Evolutionary conservation across 1,140 invertebrate genomes (phyloP).

Genomic region (Tetranychus cinnabarinus): DNA sequence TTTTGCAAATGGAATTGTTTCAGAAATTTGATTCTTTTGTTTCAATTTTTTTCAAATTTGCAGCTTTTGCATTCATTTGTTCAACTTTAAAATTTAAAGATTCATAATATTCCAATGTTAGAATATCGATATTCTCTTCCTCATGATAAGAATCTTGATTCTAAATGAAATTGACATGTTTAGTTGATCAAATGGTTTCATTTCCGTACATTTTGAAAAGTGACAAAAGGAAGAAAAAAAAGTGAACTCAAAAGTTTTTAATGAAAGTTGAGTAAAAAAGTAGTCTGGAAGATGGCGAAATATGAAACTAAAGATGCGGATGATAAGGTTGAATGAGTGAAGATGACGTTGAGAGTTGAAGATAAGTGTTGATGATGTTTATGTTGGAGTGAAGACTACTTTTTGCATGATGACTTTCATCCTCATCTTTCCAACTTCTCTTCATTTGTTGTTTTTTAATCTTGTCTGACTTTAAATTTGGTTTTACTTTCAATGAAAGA

Average conservation of each 20-base stretch:
- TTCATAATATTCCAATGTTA: no score
- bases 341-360: background rate
- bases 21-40: no score
- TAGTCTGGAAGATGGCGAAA: background rate
- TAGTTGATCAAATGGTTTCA: background rate
- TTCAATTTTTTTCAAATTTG: no score
- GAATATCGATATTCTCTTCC: no score
- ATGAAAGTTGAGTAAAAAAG: no score
- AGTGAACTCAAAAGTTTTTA: no score
- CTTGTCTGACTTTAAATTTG: background rate
- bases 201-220: background rate
- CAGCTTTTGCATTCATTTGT: no score
- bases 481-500: background rate
- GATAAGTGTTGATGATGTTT: background rate
- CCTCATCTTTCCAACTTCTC: background rate
- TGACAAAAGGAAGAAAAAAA: no score
- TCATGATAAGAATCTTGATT: no score
- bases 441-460: background rate
- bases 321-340: background rate
- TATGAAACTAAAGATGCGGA: background rate
- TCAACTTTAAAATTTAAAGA: no score
- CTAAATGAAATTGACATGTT: no score
- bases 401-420: background rate
- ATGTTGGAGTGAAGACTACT: background rate
- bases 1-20: no score